Evolutionary conservation across 1,140 invertebrate genomes (phyloP), one percentile per base, ranked within the genome.

Genomic region (Triops longicaudatus): DNA sequence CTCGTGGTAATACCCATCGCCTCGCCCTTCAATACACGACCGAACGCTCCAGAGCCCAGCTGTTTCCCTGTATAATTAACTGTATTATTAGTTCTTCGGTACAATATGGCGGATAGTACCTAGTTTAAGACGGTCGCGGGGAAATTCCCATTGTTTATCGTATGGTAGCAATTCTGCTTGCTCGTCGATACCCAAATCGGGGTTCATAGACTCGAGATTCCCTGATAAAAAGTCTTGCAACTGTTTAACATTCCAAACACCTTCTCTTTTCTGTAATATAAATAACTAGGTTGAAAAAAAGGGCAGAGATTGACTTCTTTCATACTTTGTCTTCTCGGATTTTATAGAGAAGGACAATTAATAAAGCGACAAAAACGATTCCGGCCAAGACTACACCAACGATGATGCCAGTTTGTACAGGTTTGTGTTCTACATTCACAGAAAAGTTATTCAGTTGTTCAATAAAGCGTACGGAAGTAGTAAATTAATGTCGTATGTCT

Each of bases 151-250:
- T 81, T 90, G 90, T 77, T 90, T 89, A 82, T 98, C 91, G 79
- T 98, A 98, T 0, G 96, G 95, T 50, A 98, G 85, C 26, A 95
- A 85, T 79, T 95, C 93, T 0, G 93, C 95, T 86, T 98, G 96
- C 82, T 97, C 94, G 74, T 93, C 92, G 0, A 98, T 86, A 0
- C 91, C 91, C 22, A 97, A 83, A 10, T 96, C 92, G 0, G 93
- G 94, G 86, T 97, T 97, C 9, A 97, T 87, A 71, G 90, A 91
- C 75, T 91, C 91, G 10, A 91, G 83, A 7, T 90, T 88, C 0
- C 93, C 94, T n/a, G 41, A n/a, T 1, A 75, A 37, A 26, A 75
- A 75, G 9, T 42, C 44, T 10, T 26, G 28, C 26, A 75, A 63
- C 17, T 63, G 50, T 63, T 63, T 63, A 6, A 63, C 50, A 22